Evolutionary conservation across 2,797 vertebrate species (phyloP).

Genomic region (Onychomys arenicola): DNA sequence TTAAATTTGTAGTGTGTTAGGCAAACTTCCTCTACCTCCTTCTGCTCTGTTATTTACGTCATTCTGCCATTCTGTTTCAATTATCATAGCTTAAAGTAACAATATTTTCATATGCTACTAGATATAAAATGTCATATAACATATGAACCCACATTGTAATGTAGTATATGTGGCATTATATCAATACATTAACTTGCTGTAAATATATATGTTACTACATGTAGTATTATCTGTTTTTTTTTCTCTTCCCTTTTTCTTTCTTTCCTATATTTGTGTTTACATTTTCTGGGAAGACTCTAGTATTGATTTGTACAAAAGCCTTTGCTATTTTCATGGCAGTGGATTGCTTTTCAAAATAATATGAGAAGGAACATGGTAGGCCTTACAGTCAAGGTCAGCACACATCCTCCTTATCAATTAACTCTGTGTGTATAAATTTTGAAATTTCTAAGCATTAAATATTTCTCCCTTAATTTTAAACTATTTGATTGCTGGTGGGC

Average conservation of each 20-base stretch:
- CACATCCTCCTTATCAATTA: neutral
- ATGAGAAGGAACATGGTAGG: neutral
- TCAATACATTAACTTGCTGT: neutral
- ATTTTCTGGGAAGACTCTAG: slow-evolving; percentile 29
- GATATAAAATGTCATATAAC: neutral
- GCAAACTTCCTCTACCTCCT: neutral
- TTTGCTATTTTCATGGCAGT: slow-evolving; percentile 13
- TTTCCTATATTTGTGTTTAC: neutral
- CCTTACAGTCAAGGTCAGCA: neutral
- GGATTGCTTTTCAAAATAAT: neutral
- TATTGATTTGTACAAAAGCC: neutral
- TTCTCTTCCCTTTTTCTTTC: neutral
- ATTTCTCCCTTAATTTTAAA: neutral
- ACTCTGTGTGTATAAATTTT: neutral
- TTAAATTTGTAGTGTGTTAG: neutral
- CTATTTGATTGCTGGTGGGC: neutral
- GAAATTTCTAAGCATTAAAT: slow-evolving; percentile 17
- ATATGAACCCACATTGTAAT: neutral
- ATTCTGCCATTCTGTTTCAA: neutral
- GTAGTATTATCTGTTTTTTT: neutral
- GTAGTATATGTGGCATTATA: neutral
- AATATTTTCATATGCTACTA: neutral
- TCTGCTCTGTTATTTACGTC: neutral
- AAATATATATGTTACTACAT: neutral
- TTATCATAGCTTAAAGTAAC: neutral